phyloP scores from a whole-genome alignment of 2,888 invertebrate species.

The Latrodectus elegans region DNA sequence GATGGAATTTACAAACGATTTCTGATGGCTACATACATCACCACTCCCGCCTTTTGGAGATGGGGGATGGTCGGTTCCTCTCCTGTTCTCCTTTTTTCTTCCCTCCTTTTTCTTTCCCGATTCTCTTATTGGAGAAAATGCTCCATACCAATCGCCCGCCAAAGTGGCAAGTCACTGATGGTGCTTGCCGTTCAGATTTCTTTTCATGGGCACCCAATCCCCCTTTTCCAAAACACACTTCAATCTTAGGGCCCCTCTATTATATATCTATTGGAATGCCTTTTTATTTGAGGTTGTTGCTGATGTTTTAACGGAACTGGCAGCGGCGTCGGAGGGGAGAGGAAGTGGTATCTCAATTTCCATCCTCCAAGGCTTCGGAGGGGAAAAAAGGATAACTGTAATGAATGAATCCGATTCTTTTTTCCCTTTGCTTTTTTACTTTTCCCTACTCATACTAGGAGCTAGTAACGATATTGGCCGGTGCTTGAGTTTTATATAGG shows the following conservation, averaged over 20 bases:
- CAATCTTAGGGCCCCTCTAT: neutral
- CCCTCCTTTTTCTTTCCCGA: constrained; percentile 33
- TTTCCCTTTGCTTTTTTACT: neutral
- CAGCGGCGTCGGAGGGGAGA: neutral
- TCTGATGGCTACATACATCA: constrained; percentile 63
- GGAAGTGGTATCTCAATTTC: constrained; percentile 50
- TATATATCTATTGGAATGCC: constrained; percentile 56
- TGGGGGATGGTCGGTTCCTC: no score
- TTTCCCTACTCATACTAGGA: neutral
- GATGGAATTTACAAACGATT: constrained; percentile 65
- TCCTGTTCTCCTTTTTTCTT: constrained; percentile 4
- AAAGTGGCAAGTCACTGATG: constrained; percentile 68
- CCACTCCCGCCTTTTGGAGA: constrained; percentile 14
- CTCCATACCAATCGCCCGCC: constrained; percentile 41
- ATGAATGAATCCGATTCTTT: neutral
- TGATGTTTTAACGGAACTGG: constrained; percentile 33
- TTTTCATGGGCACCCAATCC: constrained; percentile 8
- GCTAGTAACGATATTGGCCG: no score
- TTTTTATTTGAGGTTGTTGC: constrained; percentile 57
- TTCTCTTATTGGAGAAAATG: constrained; percentile 33
- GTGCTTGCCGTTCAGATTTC: constrained; percentile 52
- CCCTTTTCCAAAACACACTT: neutral
- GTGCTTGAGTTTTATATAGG: no score
- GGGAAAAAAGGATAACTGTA: neutral
- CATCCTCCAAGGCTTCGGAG: neutral